These are phyloP conservation scores for Etheostoma nigrum DNA, from an alignment of 2,797 vertebrate species.

Conservation along the genomic window DNA sequence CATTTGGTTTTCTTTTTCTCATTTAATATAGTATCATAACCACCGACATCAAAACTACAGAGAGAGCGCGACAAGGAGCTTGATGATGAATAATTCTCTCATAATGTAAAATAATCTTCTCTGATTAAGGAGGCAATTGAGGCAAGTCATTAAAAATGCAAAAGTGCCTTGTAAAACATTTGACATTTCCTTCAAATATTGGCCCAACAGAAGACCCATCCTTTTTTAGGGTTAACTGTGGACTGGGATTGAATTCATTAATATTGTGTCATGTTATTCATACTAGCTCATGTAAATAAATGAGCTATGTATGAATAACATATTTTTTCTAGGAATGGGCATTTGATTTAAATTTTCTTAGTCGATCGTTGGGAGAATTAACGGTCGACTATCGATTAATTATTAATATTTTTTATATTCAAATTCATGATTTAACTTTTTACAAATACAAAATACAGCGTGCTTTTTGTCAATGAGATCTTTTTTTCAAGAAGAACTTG, in stretches of 20 bases:
- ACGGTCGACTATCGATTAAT: too few species aligned
- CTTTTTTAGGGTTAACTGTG: not conserved
- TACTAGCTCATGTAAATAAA: not conserved
- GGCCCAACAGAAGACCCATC: constrained; percentile 9
- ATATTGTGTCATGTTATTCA: not conserved
- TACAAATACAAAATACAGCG: too few species aligned
- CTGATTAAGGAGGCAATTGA: constrained; percentile 46
- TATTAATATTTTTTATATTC: too few species aligned
- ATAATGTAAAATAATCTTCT: constrained; percentile 25
- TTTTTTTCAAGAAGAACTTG: too few species aligned
- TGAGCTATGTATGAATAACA: not conserved
- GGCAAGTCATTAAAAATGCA: constrained; percentile 58
- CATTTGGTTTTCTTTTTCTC: constrained; percentile 9
- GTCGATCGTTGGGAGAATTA: too few species aligned
- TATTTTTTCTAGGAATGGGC: not conserved
- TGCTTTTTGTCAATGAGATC: too few species aligned
- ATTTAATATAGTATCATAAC: constrained; percentile 55
- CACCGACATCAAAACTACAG: constrained; percentile 38
- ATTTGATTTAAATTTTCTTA: too few species aligned
- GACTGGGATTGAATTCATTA: not conserved
- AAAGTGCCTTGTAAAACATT: constrained; percentile 42
- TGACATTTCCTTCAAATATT: constrained; percentile 52
- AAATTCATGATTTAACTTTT: too few species aligned
- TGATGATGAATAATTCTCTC: constrained; percentile 48
- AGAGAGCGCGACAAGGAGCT: constrained; percentile 39